Percentiles rank a stretch among this genome's conserved stretches.
phyloP scores from a whole-genome alignment of 2,797 vertebrate species.

The Brotula barbata region DNA sequence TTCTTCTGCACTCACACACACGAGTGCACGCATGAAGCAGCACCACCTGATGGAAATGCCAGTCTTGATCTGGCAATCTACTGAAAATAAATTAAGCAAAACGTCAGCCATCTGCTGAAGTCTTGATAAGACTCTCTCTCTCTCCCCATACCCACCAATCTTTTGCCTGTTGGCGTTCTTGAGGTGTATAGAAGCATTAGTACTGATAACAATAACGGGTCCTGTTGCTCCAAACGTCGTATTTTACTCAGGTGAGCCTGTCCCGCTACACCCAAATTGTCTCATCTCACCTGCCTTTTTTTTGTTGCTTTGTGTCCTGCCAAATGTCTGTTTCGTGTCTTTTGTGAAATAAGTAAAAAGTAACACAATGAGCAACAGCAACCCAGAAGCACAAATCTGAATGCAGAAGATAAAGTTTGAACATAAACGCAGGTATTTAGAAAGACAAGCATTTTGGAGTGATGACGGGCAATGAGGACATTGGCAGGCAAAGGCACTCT shows the following conservation, averaged over 20 bases:
- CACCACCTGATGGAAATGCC: conserved; percentile 61
- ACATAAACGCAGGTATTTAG: too few species aligned
- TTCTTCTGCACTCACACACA: neutral
- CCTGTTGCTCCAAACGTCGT: conserved; percentile 44
- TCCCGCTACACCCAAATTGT: conserved; percentile 17
- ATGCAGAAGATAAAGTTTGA: too few species aligned
- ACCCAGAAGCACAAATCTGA: too few species aligned
- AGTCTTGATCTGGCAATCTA: conserved; percentile 57
- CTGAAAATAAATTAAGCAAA: conserved; percentile 56
- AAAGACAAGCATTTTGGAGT: too few species aligned
- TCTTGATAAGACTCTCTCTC: conserved; percentile 57
- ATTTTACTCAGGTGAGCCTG: conserved; percentile 14
- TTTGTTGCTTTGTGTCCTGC: conserved; percentile 4
- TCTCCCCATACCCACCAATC: conserved; percentile 44
- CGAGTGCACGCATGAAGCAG: conserved; percentile 3
- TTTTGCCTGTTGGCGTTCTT: conserved; percentile 40
- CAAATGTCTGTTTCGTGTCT: conserved; percentile 8
- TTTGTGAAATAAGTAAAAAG: too few species aligned
- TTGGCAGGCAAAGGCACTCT: too few species aligned
- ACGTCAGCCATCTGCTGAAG: conserved; percentile 46
- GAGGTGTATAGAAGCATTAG: conserved; percentile 36
- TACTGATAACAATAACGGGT: conserved; percentile 59
- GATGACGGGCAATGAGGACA: too few species aligned
- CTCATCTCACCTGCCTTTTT: conserved; percentile 6
- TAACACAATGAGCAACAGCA: too few species aligned